Evolutionary conservation across 2,113 vertebrate species (phyloP), one percentile per base, ranked within the genome.

Genomic region (Halichoerus grypus): DNA sequence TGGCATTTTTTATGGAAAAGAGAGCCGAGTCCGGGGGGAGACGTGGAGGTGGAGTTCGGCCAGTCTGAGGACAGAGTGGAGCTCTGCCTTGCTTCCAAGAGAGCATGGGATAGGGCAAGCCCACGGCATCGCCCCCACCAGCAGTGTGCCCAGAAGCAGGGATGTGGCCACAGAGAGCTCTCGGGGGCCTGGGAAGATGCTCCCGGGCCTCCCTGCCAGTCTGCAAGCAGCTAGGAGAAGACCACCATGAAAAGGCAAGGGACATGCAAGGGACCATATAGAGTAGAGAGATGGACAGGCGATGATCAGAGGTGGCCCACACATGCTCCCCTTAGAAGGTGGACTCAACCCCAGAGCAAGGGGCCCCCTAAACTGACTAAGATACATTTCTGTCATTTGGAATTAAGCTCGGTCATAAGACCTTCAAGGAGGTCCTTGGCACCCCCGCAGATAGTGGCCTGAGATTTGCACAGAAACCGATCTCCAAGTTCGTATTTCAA

Each of bases 271-370:
- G 61, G 42, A 22, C 86, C 72, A 31, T 55, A 1, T 0, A 0
- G 81, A 22, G 5, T 1, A 6, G 5, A 71, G 33, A 1, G 0
- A 1, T 8, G 53, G 82, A 5, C 49, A 33, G 7, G 21, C 1
- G 13, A 86, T 7, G 31, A 11, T 33, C 65, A 63, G 16, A 3
- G n/a, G 13, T 7, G 36, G 67, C 46, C 76, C 22, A 0, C 5
- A 9, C 31, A 0, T 0, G 0, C 7, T 7, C 4, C 67, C 72
- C 74, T 72, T 15, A 14, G 63, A 33, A 39, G 0, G 1, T 0
- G 72, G 67, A 21, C n/a, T 71, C 42, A 0, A 11, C 55, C 61
- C 49, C 67, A 28, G 80, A 63, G 59, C 1, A 0, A 8, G 42
- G 36, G n/a, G 33, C 2, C n/a, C 31, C 46, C 4, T 19, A 10